Conservation (phyloP, 1,140 invertebrate genomes). For the Phocides pigmalion region DNA sequence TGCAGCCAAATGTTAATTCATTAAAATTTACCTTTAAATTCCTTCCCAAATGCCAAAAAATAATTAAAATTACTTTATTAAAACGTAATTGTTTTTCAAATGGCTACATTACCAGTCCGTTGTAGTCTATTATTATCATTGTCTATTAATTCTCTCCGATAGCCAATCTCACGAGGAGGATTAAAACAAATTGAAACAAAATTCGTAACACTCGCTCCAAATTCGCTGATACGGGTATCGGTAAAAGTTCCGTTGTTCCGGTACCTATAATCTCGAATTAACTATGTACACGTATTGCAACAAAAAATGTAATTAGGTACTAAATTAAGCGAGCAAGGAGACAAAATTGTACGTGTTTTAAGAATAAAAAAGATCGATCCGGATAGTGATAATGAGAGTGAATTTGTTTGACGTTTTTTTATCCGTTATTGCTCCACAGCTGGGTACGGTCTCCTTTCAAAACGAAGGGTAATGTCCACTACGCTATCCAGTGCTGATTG, state of each 20-base stretch:
- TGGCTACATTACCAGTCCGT: constrained; percentile 4
- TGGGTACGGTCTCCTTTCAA: no score
- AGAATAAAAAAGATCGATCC: constrained; percentile 9
- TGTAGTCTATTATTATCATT: constrained; percentile 12
- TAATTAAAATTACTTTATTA: neutral
- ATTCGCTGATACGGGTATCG: constrained; percentile 24
- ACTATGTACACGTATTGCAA: constrained; percentile 18
- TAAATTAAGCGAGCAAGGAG: constrained; percentile 21
- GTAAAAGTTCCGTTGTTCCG: constrained; percentile 30
- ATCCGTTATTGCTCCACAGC: no score
- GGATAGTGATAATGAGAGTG: constrained; percentile 25
- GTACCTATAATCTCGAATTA: constrained; percentile 24
- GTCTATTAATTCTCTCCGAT: constrained; percentile 23
- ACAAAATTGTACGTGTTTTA: constrained; percentile 17
- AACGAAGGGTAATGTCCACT: no score
- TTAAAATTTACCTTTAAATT: neutral
- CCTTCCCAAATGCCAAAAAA: neutral
- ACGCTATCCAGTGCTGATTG: no score
- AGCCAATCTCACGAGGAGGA: constrained; percentile 29
- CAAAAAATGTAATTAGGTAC: constrained; percentile 32
- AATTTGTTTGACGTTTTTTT: constrained; percentile 23
- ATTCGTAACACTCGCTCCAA: constrained; percentile 19
- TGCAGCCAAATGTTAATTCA: no score
- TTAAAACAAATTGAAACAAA: constrained; percentile 32
- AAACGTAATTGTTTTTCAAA: constrained; percentile 13